Base-by-base conservation (phyloP, 1,140 invertebrate genomes). In the Chironomus tepperi region DNA sequence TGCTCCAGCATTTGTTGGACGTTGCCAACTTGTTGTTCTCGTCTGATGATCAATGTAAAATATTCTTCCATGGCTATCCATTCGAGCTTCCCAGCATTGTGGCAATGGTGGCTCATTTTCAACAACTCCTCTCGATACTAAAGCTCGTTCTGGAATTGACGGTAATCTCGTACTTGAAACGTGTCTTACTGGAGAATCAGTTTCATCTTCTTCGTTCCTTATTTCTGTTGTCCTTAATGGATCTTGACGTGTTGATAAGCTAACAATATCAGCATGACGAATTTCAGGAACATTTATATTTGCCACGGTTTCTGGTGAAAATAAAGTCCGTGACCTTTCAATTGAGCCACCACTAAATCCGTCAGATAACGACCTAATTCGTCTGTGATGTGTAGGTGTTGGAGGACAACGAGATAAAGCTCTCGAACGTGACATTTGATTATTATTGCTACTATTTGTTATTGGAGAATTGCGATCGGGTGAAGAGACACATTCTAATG, bases 21-120 rank as follows among this genome's bases (percentile, higher is more conserved):
- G 84, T 78, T 93, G 91, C 95, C 95, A 97, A 16, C 94, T 96
- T 5, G 95, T 97, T 12, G 91, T 95, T n/a, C 93, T 85, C 77
- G 93, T 95, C 1, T 93, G 86, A 79, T 97, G 95, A 83, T 97
- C 94, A 64, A 97, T 95, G 79, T 96, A 97, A 81, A 97, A 96
- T 73, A 96, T 90, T 67, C 94, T 85, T 0, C 95, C 95, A 79
- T 96, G 93, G 77, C 92, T 93, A 80, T 97, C 95, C 83, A 96
- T 94, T 73, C 95, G 87, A 0, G 95, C 94, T 85, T 97, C 95
- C 94, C 94, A 97, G 19, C 90, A 91, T 88, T 93, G 88, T 57
- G 94, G 94, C 76, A 96, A 81, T 18, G 93, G 91, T 81, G 95
- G 93, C 77, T 95, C 93, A 76, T 84, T 84, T 72, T 88, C 89